Evolutionary conservation across 2,113 vertebrate species (phyloP), one percentile per base, ranked within the genome.

Genomic region (Sinocyclocheilus anshuiensis): DNA sequence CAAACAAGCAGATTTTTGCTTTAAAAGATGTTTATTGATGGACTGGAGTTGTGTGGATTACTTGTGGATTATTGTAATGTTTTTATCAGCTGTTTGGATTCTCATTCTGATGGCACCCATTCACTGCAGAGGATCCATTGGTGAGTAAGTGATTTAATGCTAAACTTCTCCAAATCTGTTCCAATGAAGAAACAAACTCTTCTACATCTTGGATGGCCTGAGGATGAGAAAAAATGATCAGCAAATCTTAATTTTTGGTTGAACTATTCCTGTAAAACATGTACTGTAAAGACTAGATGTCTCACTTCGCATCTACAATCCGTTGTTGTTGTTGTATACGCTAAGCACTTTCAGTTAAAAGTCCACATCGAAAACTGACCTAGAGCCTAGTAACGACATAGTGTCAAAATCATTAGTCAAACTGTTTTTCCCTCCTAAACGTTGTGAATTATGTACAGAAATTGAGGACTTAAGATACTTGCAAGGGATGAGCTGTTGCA

Each of bases 311-410:
- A 16, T 48, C 79, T 67, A 20, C 15, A 82, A 65, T 69, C n/a
- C 2, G 29, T 33, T 33, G 9, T 7, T 29, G 29, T 57, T 74
- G 71, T 8, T 4, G 33, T 15, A 59, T n/a, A 39, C 29, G 16
- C 4, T 15, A 80, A 61, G 55, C 36, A 26, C 78, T 63, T 78
- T 59, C 18, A 59, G 26, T 57, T 18, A 11, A 59, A 59, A 36
- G 50, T 59, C 57, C 57, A 80, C 29, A 39, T 76, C 6, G 22
- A 26, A 76, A 76, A 50, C 74, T 76, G 74, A 76, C 42, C 74
- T 76, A 50, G 74, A 76, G 3, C 12, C n/a, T 50, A 39, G 61
- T n/a, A 63, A 3, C 2, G 10, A 8, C 29, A 39, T 16, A 9
- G 36, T 74, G 71, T 45, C 9, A 48, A 75, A 75, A 72, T 39